These are phyloP conservation scores for Elgonia sp. DNA, from an alignment of 2,888 invertebrate genomes.

Conservation along the genomic window DNA sequence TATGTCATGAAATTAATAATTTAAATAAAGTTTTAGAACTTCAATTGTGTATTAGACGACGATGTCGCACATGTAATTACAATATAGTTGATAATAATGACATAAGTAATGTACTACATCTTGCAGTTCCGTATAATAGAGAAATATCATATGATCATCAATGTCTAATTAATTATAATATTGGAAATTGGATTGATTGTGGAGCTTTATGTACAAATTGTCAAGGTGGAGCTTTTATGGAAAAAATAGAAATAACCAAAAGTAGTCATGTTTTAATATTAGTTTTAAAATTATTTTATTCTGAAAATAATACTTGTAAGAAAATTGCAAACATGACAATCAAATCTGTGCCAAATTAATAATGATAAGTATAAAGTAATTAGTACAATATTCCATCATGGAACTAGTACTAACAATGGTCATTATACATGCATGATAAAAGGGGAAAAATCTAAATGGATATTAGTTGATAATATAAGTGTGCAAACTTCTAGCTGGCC, in stretches of 20 bases:
- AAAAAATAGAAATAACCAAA: conserved; percentile 9
- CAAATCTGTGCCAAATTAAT: conserved; percentile 28
- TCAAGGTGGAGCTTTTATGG: neutral
- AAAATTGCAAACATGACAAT: conserved; percentile 28
- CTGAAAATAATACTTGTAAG: neutral
- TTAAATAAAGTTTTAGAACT: conserved; percentile 26
- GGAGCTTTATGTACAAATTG: conserved; percentile 11
- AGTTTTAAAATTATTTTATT: conserved; percentile 26
- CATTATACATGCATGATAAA: conserved; percentile 28
- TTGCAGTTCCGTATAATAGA: conserved; percentile 16
- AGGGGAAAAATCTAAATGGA: conserved; percentile 6
- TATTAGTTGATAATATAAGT: conserved; percentile 13
- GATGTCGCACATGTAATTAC: conserved; percentile 26
- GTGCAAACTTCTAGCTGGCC: conserved; percentile 1
- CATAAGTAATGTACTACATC: conserved; percentile 16
- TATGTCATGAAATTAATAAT: conserved; percentile 18
- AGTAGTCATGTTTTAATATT: conserved; percentile 22
- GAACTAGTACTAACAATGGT: conserved; percentile 5
- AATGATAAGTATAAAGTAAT: conserved; percentile 30
- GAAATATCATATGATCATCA: conserved; percentile 36
- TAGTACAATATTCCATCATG: conserved; percentile 46
- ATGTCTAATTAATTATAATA: conserved; percentile 34
- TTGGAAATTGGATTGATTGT: conserved; percentile 6
- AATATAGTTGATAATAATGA: conserved; percentile 34
- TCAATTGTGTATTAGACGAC: conserved; percentile 13